A percentile compares a stretch with the other conserved stretches of the same genome.
Evolutionary conservation across 2,113 vertebrate genomes (phyloP).

Genomic region (Notarius quadriscutis): DNA sequence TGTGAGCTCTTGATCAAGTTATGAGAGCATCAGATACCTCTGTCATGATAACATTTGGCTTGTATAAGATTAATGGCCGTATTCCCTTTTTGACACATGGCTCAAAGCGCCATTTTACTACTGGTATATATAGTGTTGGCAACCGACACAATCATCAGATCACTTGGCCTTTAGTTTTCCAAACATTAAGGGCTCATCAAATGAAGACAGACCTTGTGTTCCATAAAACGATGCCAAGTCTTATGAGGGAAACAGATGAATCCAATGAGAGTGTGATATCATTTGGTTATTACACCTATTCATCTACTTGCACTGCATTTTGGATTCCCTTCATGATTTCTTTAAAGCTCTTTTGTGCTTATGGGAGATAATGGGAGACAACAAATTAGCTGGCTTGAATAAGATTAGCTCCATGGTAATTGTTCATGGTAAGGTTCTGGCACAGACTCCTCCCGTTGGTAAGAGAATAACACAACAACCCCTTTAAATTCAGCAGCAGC

Average conservation of each 20-base stretch:
- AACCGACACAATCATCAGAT: slow-evolving; percentile 14
- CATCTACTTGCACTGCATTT: neutral
- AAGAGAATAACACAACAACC: slow-evolving; percentile 32
- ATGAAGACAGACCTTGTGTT: neutral
- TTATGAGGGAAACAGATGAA: neutral
- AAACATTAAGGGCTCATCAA: slow-evolving; percentile 6
- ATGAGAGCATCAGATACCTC: slow-evolving; percentile 28
- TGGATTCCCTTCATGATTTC: slow-evolving; percentile 7
- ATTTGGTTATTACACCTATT: slow-evolving; percentile 13
- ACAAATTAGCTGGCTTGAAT: slow-evolving; percentile 17
- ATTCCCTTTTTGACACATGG: slow-evolving; percentile 38
- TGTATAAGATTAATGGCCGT: slow-evolving; percentile 42
- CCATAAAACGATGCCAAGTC: neutral
- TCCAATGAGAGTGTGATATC: slow-evolving; percentile 3
- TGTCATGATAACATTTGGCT: slow-evolving; percentile 7
- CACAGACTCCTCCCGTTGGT: slow-evolving; percentile 55
- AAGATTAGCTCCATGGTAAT: slow-evolving; percentile 39
- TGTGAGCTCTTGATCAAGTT: slow-evolving; percentile 34
- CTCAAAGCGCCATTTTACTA: slow-evolving; percentile 25
- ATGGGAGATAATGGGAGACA: slow-evolving; percentile 37
- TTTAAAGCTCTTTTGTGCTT: slow-evolving; percentile 37
- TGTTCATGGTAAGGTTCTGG: slow-evolving; percentile 34
- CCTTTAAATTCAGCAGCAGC: neutral
- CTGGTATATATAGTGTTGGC: neutral
- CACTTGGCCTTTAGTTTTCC: neutral